Evolutionary conservation across 2,888 invertebrate species (phyloP).

Genomic region (Orthosia incerta): DNA sequence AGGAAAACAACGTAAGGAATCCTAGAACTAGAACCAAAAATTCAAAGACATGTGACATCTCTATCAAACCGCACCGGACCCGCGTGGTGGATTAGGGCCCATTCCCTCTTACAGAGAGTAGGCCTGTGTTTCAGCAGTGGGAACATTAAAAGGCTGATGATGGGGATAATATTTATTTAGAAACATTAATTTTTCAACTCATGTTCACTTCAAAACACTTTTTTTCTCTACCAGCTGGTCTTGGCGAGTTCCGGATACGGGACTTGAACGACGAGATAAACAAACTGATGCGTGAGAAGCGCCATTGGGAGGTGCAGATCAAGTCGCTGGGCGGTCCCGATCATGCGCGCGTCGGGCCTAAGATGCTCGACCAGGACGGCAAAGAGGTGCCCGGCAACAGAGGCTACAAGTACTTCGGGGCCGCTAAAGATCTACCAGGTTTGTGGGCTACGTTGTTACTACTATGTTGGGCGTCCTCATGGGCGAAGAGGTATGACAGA

Average conservation of each 20-base stretch:
- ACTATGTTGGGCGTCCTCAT: too few relatives aligned
- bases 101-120: too few relatives aligned
- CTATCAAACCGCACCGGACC: too few relatives aligned
- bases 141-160: too few relatives aligned
- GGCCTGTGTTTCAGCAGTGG: too few relatives aligned
- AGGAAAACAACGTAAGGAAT: too few relatives aligned
- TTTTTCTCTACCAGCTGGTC: slow-evolving; percentile 92
- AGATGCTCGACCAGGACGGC: slow-evolving; percentile 98
- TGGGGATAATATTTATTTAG: too few relatives aligned
- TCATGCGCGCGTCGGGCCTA: slow-evolving; percentile 97
- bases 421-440: slow-evolving; percentile 99
- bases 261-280: slow-evolving; percentile 99
- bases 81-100: too few relatives aligned
- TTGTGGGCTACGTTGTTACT: slow-evolving; percentile 4
- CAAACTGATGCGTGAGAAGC: slow-evolving; percentile 98
- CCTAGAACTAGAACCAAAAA: too few relatives aligned
- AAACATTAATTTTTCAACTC: too few relatives aligned
- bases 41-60: too few relatives aligned
- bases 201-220: not conserved
- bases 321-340: slow-evolving; percentile 98
- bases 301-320: slow-evolving; percentile 99
- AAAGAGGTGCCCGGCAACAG: slow-evolving; percentile 99
- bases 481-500: too few relatives aligned
- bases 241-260: slow-evolving; percentile 99
- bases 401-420: slow-evolving; percentile 99